Base-by-base conservation (phyloP, 1,140 invertebrate genomes). In the Armadillidium nasatum region DNA sequence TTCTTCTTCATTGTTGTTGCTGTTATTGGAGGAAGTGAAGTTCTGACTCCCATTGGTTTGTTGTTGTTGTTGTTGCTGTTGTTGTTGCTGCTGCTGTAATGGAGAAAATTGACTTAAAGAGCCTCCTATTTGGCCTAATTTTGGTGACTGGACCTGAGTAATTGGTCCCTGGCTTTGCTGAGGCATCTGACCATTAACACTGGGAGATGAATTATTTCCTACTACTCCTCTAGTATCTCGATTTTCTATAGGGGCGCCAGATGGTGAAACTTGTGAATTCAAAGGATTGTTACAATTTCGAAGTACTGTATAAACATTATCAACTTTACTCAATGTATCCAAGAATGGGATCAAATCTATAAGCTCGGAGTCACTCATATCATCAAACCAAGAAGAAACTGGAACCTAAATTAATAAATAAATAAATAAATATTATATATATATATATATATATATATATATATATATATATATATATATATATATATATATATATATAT, bases 361-460 rank as follows among this genome's bases (percentile, higher is more conserved):
- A 68, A 98, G 88, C 87, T 98, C 96, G 72, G 93, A 93, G 86
- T 98, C 96, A 82, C 91, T 92, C 89, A 95, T 94, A 85, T 98
- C 96, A 86, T 98, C 95, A 86, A 98, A 98, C 96, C 96, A 98
- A 76, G 94, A 96, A 84, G 93, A 93, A 76, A 97, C 94, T 85
- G 95, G 95, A 85, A 98, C 93, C 95, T 97, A 85, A 1, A 86
- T n/a, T n/a, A n/a, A n/a, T n/a, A 33, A 67, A 21, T 19, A 11
- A 10, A 66, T 9, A 4, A 77, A 75, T 33, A 76, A 7, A 15
- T 54, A 19, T 2, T 21, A 19, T 67, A 4, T 77, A 43, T 33
- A 76, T 22, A 4, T 69, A 50, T n/a, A 3, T 13, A 45, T 33
- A 33, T 33, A 33, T 33, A 33, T 33, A 33, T 33, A 33, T 33